Conservation (phyloP, 2,888 invertebrate species). For the Leuctra nigra region DNA sequence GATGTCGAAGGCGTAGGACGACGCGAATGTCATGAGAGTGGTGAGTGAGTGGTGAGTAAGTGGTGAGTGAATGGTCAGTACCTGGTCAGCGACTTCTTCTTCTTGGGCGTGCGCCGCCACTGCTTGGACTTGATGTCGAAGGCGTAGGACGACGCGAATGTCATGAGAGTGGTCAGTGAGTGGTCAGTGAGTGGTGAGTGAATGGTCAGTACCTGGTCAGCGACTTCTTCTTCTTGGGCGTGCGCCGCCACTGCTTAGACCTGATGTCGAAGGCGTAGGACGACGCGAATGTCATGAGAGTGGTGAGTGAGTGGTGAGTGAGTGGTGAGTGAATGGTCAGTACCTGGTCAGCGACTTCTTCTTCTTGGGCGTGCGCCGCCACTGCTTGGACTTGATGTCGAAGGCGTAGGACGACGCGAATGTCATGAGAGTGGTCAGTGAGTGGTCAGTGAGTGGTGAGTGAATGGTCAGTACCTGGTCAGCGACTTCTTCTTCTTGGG, state of each 20-base stretch:
- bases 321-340: too few species aligned
- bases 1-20: slow-evolving; percentile 65
- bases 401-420: slow-evolving; percentile 61
- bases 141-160: slow-evolving; percentile 55
- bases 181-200: too few species aligned
- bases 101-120: slow-evolving; percentile 63
- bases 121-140: slow-evolving; percentile 72
- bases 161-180: too few species aligned
- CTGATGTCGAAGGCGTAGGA: slow-evolving; percentile 65
- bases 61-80: too few species aligned
- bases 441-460: too few species aligned
- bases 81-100: slow-evolving; percentile 38
- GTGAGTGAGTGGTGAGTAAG: too few species aligned
- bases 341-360: slow-evolving; percentile 40
- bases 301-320: too few species aligned
- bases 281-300: slow-evolving; percentile 55
- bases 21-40: slow-evolving; percentile 53
- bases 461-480: too few species aligned
- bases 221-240: slow-evolving; percentile 45
- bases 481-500: slow-evolving; percentile 45
- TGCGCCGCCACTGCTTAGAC: slow-evolving; percentile 71
- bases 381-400: slow-evolving; percentile 68
- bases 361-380: slow-evolving; percentile 60
- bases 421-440: slow-evolving; percentile 54
- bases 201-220: slow-evolving; percentile 40